Evolutionary conservation across 2,797 vertebrate genomes (phyloP), one percentile per base, ranked within the genome.

Genomic region (Balearica regulorum): DNA sequence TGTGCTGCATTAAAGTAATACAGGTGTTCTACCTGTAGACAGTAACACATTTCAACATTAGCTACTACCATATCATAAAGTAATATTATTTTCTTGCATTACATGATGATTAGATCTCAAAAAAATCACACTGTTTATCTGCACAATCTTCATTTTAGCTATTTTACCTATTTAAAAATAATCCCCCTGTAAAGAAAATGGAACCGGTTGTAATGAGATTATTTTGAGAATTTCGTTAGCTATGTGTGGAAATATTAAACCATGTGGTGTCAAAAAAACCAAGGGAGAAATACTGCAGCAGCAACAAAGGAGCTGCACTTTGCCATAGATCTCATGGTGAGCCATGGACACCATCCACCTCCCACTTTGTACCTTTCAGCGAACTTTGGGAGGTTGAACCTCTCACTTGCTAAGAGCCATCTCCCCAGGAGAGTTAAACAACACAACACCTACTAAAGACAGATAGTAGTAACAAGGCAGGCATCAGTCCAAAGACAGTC

Each of bases 21-120:
- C 65, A 64, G 87, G 31, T 91, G 70, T 75, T 95, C 92, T 65
- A 76, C 68, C 62, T 87, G 51, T 7, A 69, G 26, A 29, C 33
- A 71, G 80, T 72, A 95, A 89, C 37, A 89, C 41, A 43, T 96
- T 95, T 97, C 92, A 81, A 60, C 76, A 82, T 95, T 89, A 89
- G 53, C 71, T 97, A 87, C 77, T 91, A 86, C 71, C 46, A 16
- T 73, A 37, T 22, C 54, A 95, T 26, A 81, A 86, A 95, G 72
- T 92, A 83, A 87, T 60, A 76, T 62, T 66, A 86, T 51, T 84
- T 87, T 66, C 89, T 87, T 87, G 61, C 82, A 84, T 87, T 92
- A 76, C 53, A 39, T 43, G 44, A 35, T 86, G 44, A 72, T 90
- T 90, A 92, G 61, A 80, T 61, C 51, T 66, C 55, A 28, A 80